Conservation (phyloP, 2,888 invertebrate species). For the Nemotelus pantherinus region DNA sequence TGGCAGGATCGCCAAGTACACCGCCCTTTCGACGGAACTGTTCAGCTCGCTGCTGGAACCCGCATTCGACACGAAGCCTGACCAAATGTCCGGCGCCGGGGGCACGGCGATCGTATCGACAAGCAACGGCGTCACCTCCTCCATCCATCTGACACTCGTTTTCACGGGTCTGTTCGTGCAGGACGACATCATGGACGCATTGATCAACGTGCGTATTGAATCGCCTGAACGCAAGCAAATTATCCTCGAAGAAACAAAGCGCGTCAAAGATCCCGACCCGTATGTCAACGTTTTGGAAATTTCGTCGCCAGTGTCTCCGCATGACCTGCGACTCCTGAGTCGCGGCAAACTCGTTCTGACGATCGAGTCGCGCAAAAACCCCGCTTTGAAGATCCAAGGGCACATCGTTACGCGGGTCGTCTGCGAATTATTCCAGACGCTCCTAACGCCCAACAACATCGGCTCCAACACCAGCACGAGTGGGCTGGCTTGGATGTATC, state of each 20-base stretch:
- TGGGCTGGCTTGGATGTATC: conserved; percentile 82
- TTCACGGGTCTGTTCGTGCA: conserved; percentile 83
- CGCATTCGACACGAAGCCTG: conserved; percentile 69
- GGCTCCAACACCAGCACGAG: conserved; percentile 65
- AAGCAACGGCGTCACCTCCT: conserved; percentile 81
- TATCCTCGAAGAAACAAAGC: conserved; percentile 76
- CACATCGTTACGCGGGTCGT: conserved; percentile 77
- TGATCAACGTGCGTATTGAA: conserved; percentile 75
- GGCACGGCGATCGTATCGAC: conserved; percentile 89
- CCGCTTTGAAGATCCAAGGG: conserved; percentile 74
- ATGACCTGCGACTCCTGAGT: conserved; percentile 79
- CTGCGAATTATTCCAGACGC: conserved; percentile 83
- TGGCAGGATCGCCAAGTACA: conserved; percentile 78
- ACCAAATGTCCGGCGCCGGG: conserved; percentile 73
- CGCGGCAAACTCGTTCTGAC: conserved; percentile 79
- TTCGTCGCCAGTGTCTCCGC: conserved; percentile 78
- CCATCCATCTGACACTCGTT: conserved; percentile 80
- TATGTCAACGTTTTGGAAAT: conserved; percentile 83
- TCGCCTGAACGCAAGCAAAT: conserved; percentile 77
- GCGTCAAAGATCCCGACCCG: conserved; percentile 77
- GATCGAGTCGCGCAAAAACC: conserved; percentile 75
- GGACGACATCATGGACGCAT: conserved; percentile 72
- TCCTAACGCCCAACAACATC: conserved; percentile 69
- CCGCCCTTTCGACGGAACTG: conserved; percentile 81
- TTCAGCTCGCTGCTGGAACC: conserved; percentile 82